Evolutionary conservation across 23 tunicate genomes (phyloP).

Genomic region (Clavelina lepadiformis): DNA sequence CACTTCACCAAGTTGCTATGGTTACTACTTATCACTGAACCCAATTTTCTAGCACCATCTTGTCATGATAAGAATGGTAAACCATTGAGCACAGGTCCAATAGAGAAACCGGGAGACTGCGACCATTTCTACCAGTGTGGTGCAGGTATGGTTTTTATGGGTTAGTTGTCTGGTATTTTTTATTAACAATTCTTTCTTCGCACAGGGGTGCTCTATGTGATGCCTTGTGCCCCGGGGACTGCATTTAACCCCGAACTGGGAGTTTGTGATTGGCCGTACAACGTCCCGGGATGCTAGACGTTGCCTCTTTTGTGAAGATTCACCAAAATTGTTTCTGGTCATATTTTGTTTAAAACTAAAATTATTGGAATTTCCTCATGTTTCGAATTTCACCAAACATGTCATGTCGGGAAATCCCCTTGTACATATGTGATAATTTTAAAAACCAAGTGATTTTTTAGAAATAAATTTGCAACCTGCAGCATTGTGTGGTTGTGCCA

Average conservation of each 20-base stretch:
- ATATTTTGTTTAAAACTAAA: no score
- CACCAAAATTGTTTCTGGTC: neutral
- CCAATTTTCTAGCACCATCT: conserved; percentile 12
- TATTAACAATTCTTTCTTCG: neutral
- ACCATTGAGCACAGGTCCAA: conserved; percentile 47
- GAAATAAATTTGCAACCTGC: no score
- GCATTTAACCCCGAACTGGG: conserved; percentile 33
- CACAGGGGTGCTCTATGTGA: conserved; percentile 24
- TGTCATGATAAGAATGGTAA: conserved; percentile 31
- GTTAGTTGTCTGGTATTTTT: conserved; percentile 2
- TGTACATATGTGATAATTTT: no score
- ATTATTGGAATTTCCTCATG: no score
- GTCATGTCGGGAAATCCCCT: no score
- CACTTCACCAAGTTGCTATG: no score
- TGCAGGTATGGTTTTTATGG: conserved; percentile 28
- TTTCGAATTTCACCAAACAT: no score
- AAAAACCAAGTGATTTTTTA: no score
- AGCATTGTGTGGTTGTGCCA: no score
- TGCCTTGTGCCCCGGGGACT: conserved; percentile 39
- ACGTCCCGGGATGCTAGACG: conserved; percentile 39
- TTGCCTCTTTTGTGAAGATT: neutral
- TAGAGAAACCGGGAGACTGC: conserved; percentile 56
- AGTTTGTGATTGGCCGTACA: conserved; percentile 46
- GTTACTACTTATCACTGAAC: no score
- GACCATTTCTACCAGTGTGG: conserved; percentile 61